phyloP scores from a whole-genome alignment of 2,113 vertebrate genomes.

The Neogobius melanostomus region DNA sequence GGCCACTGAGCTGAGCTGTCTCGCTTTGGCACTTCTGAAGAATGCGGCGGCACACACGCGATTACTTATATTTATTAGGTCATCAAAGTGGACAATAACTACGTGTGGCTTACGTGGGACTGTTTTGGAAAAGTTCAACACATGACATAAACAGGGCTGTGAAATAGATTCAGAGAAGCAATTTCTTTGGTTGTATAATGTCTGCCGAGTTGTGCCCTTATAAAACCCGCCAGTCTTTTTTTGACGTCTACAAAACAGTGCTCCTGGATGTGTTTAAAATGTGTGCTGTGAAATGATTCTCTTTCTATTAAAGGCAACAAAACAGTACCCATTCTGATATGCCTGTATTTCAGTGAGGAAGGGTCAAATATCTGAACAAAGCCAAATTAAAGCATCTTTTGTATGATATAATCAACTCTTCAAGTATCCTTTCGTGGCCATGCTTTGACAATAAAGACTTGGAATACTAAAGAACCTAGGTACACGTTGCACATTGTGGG shows the following conservation, averaged over 20 bases:
- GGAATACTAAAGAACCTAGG: neutral
- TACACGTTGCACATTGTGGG: neutral
- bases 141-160: neutral
- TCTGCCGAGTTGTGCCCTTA: too few relatives aligned
- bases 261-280: too few relatives aligned
- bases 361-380: too few relatives aligned
- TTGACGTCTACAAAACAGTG: too few relatives aligned
- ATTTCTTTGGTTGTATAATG: too few relatives aligned
- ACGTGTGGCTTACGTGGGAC: neutral
- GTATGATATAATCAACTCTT: neutral
- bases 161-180: too few relatives aligned
- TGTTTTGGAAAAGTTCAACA: neutral
- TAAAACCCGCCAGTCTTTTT: too few relatives aligned
- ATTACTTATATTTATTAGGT: neutral
- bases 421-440: neutral
- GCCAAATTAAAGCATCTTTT: too few relatives aligned
- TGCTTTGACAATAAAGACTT: neutral
- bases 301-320: too few relatives aligned
- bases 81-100: neutral
- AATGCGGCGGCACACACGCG: constrained; percentile 17
- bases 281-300: too few relatives aligned
- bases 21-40: constrained; percentile 29
- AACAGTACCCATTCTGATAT: too few relatives aligned
- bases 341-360: too few relatives aligned
- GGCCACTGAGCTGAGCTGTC: constrained; percentile 27